These are phyloP conservation scores for Pomacea canaliculata DNA, from an alignment of 2,888 invertebrate genomes.

Conservation along the genomic window DNA sequence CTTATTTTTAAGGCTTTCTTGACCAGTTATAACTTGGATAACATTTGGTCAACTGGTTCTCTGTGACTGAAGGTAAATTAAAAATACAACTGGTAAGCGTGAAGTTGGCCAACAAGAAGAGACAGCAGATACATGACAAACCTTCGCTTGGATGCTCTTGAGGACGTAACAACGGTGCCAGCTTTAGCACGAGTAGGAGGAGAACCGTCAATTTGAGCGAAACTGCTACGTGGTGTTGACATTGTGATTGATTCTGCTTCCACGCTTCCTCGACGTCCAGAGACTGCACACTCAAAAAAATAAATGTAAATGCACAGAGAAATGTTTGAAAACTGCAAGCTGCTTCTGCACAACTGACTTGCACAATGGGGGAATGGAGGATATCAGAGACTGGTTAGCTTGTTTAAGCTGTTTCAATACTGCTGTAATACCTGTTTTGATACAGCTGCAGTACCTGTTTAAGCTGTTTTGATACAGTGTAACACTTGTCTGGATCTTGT, in stretches of 20 bases:
- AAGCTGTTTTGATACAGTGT: no score
- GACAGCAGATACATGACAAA: slow-evolving; percentile 67
- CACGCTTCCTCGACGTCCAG: slow-evolving; percentile 60
- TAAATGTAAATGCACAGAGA: no score
- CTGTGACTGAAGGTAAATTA: neutral
- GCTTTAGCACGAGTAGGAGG: slow-evolving; percentile 75
- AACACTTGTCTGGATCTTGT: no score
- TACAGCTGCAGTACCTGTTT: no score
- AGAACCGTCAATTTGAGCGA: slow-evolving; percentile 63
- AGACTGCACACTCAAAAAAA: slow-evolving; percentile 31
- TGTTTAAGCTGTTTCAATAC: no score
- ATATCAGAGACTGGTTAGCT: no score
- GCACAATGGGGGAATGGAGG: no score
- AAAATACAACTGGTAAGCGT: neutral
- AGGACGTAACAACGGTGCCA: slow-evolving; percentile 91
- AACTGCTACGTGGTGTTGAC: slow-evolving; percentile 76
- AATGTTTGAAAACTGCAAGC: neutral
- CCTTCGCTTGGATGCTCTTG: slow-evolving; percentile 88
- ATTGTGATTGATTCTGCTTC: slow-evolving; percentile 64
- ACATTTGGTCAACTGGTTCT: no score
- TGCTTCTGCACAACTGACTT: neutral
- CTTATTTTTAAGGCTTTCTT: no score
- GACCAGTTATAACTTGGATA: no score
- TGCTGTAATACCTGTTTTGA: no score
- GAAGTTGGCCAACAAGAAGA: neutral